A percentile compares a stretch with the other conserved stretches of the same genome.
Evolutionary conservation across 2,113 vertebrate species (phyloP).

Genomic region (Pseudopipra pipra): DNA sequence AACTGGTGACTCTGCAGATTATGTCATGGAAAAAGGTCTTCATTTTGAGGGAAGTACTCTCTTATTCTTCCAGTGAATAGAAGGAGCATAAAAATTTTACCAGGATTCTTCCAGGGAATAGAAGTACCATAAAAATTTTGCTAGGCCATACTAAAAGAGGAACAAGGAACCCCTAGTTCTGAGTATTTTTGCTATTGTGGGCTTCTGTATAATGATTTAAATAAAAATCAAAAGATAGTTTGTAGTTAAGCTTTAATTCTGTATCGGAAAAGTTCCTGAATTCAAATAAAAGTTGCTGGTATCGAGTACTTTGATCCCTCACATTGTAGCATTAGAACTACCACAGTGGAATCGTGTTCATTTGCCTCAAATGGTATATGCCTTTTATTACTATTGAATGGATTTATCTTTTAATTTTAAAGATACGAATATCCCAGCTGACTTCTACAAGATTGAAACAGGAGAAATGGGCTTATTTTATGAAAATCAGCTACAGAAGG

Average conservation of each 20-base stretch:
- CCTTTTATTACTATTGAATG: neutral
- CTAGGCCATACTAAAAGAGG: neutral
- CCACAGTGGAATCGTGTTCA: neutral
- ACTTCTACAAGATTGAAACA: neutral
- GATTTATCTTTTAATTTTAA: neutral
- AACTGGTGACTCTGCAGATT: neutral
- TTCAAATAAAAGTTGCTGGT: neutral
- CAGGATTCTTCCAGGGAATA: neutral
- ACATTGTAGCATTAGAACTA: neutral
- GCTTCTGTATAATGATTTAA: neutral
- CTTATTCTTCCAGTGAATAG: slow-evolving; percentile 17
- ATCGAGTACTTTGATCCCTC: neutral
- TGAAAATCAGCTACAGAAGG: slow-evolving; percentile 13
- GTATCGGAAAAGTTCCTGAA: neutral
- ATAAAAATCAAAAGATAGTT: neutral
- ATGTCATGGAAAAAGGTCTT: neutral
- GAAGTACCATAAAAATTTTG: neutral
- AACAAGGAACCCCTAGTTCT: accelerated
- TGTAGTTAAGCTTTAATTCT: neutral
- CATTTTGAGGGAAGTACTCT: neutral
- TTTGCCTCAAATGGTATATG: neutral
- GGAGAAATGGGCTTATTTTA: neutral
- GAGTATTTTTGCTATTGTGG: neutral
- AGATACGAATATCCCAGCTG: neutral
- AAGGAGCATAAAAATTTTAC: neutral